Conservation (phyloP, 2,113 vertebrate species). For the Lasiurus borealis region DNA sequence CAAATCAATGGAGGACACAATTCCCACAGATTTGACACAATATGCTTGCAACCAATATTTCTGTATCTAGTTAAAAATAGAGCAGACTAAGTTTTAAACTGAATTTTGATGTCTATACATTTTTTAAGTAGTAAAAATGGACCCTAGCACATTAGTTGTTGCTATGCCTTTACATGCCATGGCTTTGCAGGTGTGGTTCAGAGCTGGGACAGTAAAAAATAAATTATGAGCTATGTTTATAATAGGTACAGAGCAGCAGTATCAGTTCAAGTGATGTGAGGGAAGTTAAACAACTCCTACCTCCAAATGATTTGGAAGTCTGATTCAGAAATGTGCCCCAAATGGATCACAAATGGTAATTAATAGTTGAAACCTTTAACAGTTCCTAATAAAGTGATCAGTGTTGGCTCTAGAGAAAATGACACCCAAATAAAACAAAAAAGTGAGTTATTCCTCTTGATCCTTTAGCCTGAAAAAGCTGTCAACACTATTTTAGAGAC, state of each 20-base stretch:
- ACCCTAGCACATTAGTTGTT: background rate
- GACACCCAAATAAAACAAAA: background rate
- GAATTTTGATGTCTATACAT: constrained; percentile 33
- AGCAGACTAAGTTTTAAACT: constrained; percentile 28
- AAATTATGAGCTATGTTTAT: background rate
- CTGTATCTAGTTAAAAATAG: constrained; percentile 47
- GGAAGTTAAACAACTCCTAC: background rate
- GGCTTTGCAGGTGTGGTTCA: background rate
- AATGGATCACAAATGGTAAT: constrained; percentile 39
- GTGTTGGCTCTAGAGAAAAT: background rate
- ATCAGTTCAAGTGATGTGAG: background rate
- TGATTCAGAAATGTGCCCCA: constrained; percentile 21
- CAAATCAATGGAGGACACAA: constrained; percentile 30
- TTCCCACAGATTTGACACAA: constrained; percentile 54
- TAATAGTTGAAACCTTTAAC: no score
- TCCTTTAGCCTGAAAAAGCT: background rate
- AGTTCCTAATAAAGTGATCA: background rate
- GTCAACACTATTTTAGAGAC: background rate
- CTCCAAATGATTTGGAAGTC: background rate
- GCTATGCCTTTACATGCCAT: background rate
- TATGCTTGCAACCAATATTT: constrained; percentile 54
- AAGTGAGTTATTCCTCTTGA: background rate
- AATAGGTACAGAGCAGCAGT: background rate
- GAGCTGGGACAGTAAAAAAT: background rate
- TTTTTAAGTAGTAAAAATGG: constrained; percentile 38